Percentiles rank a stretch among this genome's conserved stretches.
These are phyloP conservation scores for Coptodon bakossiorum DNA, from an alignment of 2,113 vertebrate genomes.

Conservation along the genomic window DNA sequence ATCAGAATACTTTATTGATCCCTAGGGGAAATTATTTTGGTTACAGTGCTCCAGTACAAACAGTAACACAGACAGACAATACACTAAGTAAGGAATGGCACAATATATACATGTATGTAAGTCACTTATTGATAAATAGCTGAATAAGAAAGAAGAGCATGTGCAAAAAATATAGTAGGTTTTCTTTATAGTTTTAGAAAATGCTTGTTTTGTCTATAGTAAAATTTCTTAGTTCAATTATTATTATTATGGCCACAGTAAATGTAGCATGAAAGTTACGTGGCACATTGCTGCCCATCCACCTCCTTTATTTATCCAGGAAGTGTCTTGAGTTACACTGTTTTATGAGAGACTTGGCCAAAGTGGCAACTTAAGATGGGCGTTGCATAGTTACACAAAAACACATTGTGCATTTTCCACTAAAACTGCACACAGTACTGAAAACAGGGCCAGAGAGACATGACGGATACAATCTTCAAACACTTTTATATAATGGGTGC, in stretches of 20 bases:
- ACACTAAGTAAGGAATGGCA: neutral
- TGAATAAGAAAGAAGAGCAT: neutral
- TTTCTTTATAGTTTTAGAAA: neutral
- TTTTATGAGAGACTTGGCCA: neutral
- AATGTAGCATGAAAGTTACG: neutral
- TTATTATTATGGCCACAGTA: neutral
- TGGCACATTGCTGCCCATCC: neutral
- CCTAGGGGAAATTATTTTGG: neutral
- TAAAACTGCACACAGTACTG: rapidly evolving
- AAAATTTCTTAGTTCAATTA: neutral
- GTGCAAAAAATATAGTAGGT: neutral
- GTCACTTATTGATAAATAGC: neutral
- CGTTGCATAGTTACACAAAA: neutral
- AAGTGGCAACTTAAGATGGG: neutral
- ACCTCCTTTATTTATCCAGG: neutral
- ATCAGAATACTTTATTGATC: neutral
- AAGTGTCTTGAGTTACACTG: neutral
- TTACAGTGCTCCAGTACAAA: neutral
- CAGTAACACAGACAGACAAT: neutral
- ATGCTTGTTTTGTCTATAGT: neutral
- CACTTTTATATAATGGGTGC: neutral
- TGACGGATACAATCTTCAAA: neutral
- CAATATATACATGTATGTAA: neutral
- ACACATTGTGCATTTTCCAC: neutral
- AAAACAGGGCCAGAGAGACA: neutral